Conservation (phyloP, 2,888 invertebrate genomes). For the Mythimna impura region DNA sequence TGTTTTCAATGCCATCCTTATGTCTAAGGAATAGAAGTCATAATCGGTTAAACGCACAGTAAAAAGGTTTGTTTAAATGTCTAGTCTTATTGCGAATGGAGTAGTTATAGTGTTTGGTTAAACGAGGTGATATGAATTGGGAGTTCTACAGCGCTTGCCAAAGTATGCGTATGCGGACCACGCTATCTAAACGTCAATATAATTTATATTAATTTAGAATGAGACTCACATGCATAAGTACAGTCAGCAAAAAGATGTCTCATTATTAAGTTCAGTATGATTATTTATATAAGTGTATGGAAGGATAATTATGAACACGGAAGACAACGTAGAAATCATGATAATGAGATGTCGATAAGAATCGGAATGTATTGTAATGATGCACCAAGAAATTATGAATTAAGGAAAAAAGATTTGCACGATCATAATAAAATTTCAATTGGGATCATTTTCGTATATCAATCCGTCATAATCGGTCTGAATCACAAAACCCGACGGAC, state of each 20-base stretch:
- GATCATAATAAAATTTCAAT: conserved; percentile 7
- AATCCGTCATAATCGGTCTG: conserved; percentile 27
- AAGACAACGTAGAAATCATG: conserved; percentile 2
- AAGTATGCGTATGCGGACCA: not conserved
- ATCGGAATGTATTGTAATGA: conserved; percentile 47
- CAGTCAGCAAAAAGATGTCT: not conserved
- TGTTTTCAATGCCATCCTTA: no score
- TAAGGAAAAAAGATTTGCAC: conserved; percentile 9
- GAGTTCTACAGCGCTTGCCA: no score
- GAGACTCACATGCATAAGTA: not conserved
- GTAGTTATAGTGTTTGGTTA: not conserved
- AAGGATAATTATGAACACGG: conserved; percentile 4
- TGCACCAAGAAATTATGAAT: conserved; percentile 13
- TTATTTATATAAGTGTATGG: not conserved
- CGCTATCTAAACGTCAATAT: not conserved
- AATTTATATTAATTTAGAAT: not conserved
- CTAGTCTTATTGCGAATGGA: no score
- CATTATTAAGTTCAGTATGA: not conserved
- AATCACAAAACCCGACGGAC: conserved; percentile 51
- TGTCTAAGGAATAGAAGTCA: no score
- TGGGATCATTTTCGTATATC: conserved; percentile 62
- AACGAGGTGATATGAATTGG: not conserved
- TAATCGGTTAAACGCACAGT: no score
- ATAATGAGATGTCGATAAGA: conserved; percentile 17
- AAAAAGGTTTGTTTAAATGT: no score